Evolutionary conservation across 2,797 vertebrate genomes (phyloP), one percentile per base, ranked within the genome.

Genomic region (Acanthurus leucopareius): DNA sequence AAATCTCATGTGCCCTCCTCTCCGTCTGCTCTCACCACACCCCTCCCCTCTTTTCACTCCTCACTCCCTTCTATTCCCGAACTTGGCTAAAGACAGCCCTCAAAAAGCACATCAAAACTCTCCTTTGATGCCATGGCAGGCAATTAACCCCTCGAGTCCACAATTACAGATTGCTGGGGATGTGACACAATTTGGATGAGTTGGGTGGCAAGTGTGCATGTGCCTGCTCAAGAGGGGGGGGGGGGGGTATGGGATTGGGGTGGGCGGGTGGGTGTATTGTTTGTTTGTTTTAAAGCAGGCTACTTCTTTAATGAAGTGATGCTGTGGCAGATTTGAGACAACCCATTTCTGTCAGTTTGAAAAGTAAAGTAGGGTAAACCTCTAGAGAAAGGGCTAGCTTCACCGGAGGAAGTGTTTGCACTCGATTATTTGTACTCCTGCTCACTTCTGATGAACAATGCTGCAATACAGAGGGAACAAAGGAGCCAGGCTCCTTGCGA

Each of bases 311-410:
- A 94, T 92, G 92, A 93, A 94, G 91, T 82, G 75, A 93, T 91
- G 92, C 89, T 63, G 85, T 93, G 91, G 91, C 79, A 88, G 92
- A 92, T 93, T 93, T 92, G 89, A 95, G 90, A 93, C 94, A 95
- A 95, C 94, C 95, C 94, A 95, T 95, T 96, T 95, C 93, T 96
- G 95, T 96, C 95, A 96, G 93, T 95, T 91, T 93, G 91, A 92
- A 92, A 93, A 94, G 92, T 94, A 95, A 96, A 95, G 94, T 95
- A 93, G 92, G 94, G 81, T 95, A 92, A 95, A 94, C 87, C 94
- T 94, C 94, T 78, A 85, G 93, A 95, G 93, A 85, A 93, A 85
- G 90, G 91, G 87, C 90, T 86, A 88, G 87, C 92, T 91, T 90
- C 86, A 91, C 89, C 88, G 85, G 86, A 91, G 92, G 93, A 93